Conservation (phyloP, 2,113 vertebrate species). For the Strix aluco region DNA sequence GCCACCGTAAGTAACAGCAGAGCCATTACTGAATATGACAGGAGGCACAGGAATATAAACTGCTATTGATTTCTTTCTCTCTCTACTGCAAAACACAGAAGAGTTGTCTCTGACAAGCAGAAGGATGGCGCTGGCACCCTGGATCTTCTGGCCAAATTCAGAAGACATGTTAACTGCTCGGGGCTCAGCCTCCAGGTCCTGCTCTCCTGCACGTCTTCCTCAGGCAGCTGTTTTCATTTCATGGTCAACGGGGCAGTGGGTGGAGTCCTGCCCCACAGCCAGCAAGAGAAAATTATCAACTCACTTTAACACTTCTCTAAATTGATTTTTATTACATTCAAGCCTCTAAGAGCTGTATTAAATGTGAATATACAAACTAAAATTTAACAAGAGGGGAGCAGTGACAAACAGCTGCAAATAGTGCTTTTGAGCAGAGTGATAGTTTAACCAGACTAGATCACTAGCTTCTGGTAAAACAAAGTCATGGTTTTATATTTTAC, state of each 20-base stretch:
- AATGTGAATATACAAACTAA: neutral
- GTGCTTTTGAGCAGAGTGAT: neutral
- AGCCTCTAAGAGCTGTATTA: neutral
- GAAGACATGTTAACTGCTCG: neutral
- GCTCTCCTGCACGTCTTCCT: neutral
- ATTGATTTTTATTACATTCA: neutral
- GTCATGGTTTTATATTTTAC: neutral
- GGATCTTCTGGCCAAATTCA: neutral
- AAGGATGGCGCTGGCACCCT: neutral
- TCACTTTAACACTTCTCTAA: neutral
- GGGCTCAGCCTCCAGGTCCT: neutral
- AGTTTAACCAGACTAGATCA: neutral
- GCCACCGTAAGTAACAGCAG: neutral
- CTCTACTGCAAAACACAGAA: neutral
- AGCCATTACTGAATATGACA: neutral
- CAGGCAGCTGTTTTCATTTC: neutral
- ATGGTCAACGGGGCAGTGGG: neutral
- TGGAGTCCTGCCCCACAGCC: neutral
- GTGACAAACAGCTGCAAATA: neutral
- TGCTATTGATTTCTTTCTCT: neutral
- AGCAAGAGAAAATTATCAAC: neutral
- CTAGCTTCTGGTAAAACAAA: neutral
- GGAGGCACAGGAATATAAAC: neutral
- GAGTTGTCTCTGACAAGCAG: neutral
- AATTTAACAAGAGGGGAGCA: neutral